phyloP scores from a whole-genome alignment of 2,113 vertebrate species.

The Noturus placidus region DNA sequence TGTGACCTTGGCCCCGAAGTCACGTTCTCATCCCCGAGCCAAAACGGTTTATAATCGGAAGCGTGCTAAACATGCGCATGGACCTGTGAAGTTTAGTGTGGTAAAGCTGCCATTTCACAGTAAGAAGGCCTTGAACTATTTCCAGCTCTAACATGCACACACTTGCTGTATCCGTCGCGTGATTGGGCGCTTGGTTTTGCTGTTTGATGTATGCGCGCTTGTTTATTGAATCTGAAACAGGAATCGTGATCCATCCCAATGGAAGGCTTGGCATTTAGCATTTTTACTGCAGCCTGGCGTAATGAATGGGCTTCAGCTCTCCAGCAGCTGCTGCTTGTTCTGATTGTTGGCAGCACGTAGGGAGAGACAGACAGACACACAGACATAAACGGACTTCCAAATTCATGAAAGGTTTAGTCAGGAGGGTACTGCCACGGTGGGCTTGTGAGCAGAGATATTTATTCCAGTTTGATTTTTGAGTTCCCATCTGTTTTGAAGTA shows the following conservation, averaged over 20 bases:
- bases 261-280: conserved; percentile 6
- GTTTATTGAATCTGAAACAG: conserved; percentile 14
- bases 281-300: conserved; percentile 13
- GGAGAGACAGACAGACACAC: not conserved
- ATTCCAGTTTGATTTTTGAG: not conserved
- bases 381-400: conserved; percentile 1
- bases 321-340: conserved; percentile 39
- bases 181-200: not conserved
- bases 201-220: not conserved
- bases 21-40: not conserved
- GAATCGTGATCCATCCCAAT: conserved; percentile 8
- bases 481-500: not conserved
- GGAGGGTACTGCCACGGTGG: not conserved
- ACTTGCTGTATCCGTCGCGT: not conserved
- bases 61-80: not conserved
- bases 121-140: conserved; percentile 18
- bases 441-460: not conserved
- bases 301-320: conserved; percentile 15
- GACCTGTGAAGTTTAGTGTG: not conserved
- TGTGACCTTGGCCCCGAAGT: not conserved
- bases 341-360: not conserved
- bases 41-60: not conserved
- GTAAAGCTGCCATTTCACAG: not conserved
- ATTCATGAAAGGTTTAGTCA: conserved; percentile 26
- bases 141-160: not conserved